Base-by-base conservation (phyloP, 2,797 vertebrate genomes). In the Eidolon dupreanum region DNA sequence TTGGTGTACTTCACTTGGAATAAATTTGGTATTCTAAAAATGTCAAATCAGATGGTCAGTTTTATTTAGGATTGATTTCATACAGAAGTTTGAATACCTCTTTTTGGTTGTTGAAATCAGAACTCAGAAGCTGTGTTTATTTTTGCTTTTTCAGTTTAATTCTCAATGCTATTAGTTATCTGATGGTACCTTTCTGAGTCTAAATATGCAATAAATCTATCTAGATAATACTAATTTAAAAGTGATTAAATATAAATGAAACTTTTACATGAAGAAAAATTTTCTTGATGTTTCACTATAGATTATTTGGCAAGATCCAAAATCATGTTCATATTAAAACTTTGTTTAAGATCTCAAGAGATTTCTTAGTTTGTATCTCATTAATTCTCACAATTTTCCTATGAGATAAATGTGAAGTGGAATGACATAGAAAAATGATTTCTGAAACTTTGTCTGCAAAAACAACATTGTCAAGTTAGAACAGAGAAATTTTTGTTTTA, bases 211-310 rank as follows among this genome's bases (percentile, higher is more conserved):
- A 74, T 49, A 17, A 87, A 28, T 86, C 12, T 22, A 41, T 53
- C 13, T 84, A 82, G 22, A 73, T 74, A 83, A 83, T 55, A 59
- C 38, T 68, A 8, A 85, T 61, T 46, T 57, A 49, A 86, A 88
- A 85, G 49, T 68, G 24, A 90, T 66, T 63, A 88, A 82, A 93
- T 85, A 31, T 53, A 78, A 73, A 36, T 65, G 20, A 86, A 8
- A 24, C 33, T 96, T 88, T 53, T 65, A 79, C 20, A 11, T 20
- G 6, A 93, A 84, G 31, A 61, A 84, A 73, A 63, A 28, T 55
- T 94, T 93, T 57, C 57, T 93, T 73, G 10, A 81, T 51, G 13
- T 70, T 84, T 88, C 22, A 49, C 84, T 90, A 88, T 43, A 19
- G 2, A 55, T 84, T 73, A 88, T 33, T 63, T 84, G 4, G 7